Percentiles rank a stretch among this genome's conserved stretches.
These are phyloP conservation scores for Pongo pygmaeus DNA, from an alignment of 2,113 vertebrate genomes.

Conservation along the genomic window DNA sequence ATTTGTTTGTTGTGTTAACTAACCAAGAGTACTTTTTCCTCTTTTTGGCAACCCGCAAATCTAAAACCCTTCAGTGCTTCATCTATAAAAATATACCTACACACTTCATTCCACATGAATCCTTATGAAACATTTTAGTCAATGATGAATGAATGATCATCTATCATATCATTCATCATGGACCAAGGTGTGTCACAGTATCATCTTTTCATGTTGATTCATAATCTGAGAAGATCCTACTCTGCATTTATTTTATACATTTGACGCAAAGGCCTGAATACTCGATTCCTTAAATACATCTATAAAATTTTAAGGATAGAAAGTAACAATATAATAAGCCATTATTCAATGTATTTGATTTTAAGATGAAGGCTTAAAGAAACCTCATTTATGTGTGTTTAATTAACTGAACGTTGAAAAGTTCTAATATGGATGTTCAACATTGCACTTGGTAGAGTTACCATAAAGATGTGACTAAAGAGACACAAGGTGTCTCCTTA, in stretches of 20 bases:
- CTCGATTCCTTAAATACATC: neutral
- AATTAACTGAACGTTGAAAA: neutral
- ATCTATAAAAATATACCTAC: neutral
- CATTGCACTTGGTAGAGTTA: neutral
- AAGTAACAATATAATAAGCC: neutral
- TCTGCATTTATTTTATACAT: neutral
- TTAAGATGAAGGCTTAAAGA: neutral
- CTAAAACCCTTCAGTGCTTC: neutral
- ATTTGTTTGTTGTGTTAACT: neutral
- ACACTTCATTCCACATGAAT: neutral
- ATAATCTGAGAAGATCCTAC: neutral
- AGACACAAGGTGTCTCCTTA: neutral
- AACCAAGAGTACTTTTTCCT: neutral
- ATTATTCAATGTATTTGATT: neutral
- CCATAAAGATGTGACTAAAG: neutral
- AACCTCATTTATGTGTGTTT: neutral
- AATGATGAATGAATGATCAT: no score
- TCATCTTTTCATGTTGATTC: neutral
- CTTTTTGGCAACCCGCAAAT: neutral
- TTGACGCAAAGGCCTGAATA: neutral
- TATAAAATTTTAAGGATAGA: neutral
- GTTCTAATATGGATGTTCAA: no score
- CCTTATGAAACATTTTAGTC: no score
- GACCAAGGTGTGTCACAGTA: no score
- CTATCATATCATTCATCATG: no score